Base-by-base conservation (phyloP, 2,113 vertebrate species). In the Cynoglossus semilaevis region DNA sequence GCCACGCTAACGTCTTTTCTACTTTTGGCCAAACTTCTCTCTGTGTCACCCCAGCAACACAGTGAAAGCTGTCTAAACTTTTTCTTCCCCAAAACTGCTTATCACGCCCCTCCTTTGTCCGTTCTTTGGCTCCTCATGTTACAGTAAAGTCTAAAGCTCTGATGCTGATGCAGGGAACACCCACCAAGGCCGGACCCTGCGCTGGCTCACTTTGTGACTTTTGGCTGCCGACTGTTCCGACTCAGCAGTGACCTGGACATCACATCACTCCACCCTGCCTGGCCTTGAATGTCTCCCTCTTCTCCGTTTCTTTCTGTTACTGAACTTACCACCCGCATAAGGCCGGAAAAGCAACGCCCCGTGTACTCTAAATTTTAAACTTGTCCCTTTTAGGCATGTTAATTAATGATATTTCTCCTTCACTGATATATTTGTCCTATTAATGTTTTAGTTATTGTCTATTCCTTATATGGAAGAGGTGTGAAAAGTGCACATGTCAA, bases 11-110 rank as follows among this genome's bases (percentile, higher is more conserved):
- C 11, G 51, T 52, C 53, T 63, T 53, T 46, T 63, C 46, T 70
- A 52, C 46, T 58, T 17, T 66, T 76, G 67, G 60, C 66, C 55
- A 22, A 73, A 46, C 45, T 55, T 72, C 15, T 50, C 49, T 61
- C 19, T 59, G 14, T 50, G 14, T 9, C 37, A 29, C 19, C 29
- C 11, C 43, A 29, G 41, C 35, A 53, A 51, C 63, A 63, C 7
- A n/a, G 18, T 44, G 14, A 15, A 48, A 47, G 16, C 52, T 36
- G 47, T 43, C 55, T 49, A 2, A 0, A 18, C 29, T 52, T 49
- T 15, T 45, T 41, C 46, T 14, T 72, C 46, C 54, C 42, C 22
- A 16, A 52, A 34, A 9, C 57, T n/a, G 59, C 38, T 41, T 18
- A 29, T 47, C 54, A 17, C n/a, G 9, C 14, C 63, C 56, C 60